Base-by-base conservation (phyloP, 2,888 invertebrate genomes). In the Pecten maximus region DNA sequence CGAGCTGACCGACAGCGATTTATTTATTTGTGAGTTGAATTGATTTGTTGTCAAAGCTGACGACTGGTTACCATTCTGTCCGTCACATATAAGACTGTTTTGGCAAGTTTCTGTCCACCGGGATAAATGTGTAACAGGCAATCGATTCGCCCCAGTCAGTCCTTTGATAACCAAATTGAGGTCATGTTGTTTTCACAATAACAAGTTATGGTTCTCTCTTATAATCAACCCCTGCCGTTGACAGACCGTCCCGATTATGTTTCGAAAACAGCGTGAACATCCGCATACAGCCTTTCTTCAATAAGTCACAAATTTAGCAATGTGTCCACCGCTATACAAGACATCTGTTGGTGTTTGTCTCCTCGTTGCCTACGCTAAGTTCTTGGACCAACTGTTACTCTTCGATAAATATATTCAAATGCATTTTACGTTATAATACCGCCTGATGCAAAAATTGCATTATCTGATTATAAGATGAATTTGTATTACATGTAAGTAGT, bases 1-100 rank as follows among this genome's bases (percentile, higher is more conserved):
- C 35, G 16, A 10, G 16, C 74, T 74, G 74, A 74, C 74, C 74
- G 35, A 35, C 74, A 35, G 74, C 28, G 74, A 74, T 74, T 74
- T 74, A 74, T 35, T 35, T 74, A 74, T 35, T 74, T 74, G 74
- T 74, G 28, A 28, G 28, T 74, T 74, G 74, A 35, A 74, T 74
- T 74, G 74, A 74, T 74, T 74, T 2, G 28, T 74, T 74, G 74
- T 74, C 74, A 74, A 6, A 74, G 74, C 35, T 28, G 74, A 74
- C 35, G 0, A 10, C 35, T 10, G 74, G 74, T 74, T 35, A 74
- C 74, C 74, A 74, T 74, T 28, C 35, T 10, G 74, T 28, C 28
- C 74, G 74, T 74, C 74, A 74, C 28, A 74, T 74, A 8, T 74
- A 74, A 74, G 74, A 74, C 74, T 74, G 35, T 74, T 74, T 74